Conservation (phyloP, 2,113 vertebrate genomes). For the Isurus oxyrinchus region DNA sequence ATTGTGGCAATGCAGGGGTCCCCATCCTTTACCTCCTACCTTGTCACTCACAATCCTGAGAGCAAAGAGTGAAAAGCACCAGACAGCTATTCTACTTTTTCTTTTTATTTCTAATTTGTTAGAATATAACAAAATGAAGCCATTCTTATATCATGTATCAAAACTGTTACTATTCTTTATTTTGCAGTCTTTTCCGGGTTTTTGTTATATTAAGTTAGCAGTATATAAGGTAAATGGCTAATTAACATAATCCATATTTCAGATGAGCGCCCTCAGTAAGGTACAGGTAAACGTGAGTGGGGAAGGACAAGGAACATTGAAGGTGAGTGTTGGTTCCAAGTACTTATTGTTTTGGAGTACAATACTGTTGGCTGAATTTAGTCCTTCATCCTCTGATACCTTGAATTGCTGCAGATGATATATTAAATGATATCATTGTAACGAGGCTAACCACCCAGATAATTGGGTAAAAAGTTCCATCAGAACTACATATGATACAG, state of each 20-base stretch:
- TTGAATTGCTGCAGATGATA: not conserved
- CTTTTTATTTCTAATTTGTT: not conserved
- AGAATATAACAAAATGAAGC: not conserved
- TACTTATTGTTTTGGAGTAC: not conserved
- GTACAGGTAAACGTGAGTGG: slow-evolving; percentile 62
- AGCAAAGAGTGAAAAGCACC: not conserved
- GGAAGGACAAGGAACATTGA: slow-evolving; percentile 60
- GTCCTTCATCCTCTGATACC: not conserved
- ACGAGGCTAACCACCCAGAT: not conserved
- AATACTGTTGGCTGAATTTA: not conserved
- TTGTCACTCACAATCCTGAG: not conserved
- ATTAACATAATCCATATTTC: slow-evolving; percentile 4
- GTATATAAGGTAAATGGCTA: not conserved
- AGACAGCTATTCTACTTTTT: not conserved
- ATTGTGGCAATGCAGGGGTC: no score
- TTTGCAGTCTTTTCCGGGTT: not conserved
- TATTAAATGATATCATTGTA: not conserved
- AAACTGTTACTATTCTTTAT: not conserved
- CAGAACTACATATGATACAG: not conserved
- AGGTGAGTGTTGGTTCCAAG: slow-evolving; percentile 46
- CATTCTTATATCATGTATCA: not conserved
- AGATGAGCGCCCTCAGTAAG: slow-evolving; percentile 55
- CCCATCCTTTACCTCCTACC: not conserved
- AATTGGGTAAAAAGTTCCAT: not conserved
- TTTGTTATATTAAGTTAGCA: no score